These are phyloP conservation scores for Hecatera dysodea DNA, from an alignment of 2,888 invertebrate species.

Conservation along the genomic window DNA sequence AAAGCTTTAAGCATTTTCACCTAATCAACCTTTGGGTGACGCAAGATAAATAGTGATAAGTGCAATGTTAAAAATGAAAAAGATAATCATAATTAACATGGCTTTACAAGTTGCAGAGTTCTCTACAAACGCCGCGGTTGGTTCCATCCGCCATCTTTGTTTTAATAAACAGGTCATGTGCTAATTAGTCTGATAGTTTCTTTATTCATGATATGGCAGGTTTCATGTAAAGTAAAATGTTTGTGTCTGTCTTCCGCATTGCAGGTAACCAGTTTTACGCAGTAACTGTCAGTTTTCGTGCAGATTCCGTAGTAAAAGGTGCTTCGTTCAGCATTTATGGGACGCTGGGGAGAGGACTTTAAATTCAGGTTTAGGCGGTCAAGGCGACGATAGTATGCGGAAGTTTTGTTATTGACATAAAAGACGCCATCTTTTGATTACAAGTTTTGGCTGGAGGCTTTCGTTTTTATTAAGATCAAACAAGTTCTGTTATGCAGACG, in stretches of 20 bases:
- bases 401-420: neutral
- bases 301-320: constrained; percentile 25
- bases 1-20: too few relatives aligned
- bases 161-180: constrained; percentile 38
- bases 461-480: too few relatives aligned
- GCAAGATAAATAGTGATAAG: too few relatives aligned
- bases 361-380: neutral
- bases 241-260: constrained; percentile 33
- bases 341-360: constrained; percentile 35
- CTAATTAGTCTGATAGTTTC: constrained; percentile 43
- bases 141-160: constrained; percentile 20
- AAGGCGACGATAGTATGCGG: neutral
- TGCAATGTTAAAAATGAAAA: too few relatives aligned
- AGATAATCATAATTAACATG: too few relatives aligned
- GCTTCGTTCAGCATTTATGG: constrained; percentile 28
- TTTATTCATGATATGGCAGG: constrained; percentile 50
- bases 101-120: neutral
- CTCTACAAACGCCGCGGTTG: neutral
- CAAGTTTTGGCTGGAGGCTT: too few relatives aligned
- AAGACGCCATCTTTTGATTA: neutral
- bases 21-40: too few relatives aligned
- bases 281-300: constrained; percentile 18
- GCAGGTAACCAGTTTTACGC: constrained; percentile 41
- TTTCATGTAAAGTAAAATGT: constrained; percentile 27
- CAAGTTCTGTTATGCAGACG: too few relatives aligned